Evolutionary conservation across 2,888 invertebrate genomes (phyloP).

Genomic region (Apantesis nais): DNA sequence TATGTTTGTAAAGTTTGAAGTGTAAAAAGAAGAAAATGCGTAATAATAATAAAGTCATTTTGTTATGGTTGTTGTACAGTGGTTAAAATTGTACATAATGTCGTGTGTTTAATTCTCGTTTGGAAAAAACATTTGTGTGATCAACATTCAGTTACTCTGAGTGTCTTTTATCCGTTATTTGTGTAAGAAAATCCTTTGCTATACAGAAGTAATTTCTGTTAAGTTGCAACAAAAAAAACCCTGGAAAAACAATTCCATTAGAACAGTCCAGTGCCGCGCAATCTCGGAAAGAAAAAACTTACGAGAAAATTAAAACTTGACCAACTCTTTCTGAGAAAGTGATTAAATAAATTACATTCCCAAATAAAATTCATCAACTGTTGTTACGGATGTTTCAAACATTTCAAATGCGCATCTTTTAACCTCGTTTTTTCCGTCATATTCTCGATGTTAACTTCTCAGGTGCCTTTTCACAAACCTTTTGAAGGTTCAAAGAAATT

Average conservation of each 20-base stretch:
- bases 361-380: neutral
- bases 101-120: neutral
- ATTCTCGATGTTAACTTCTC: conserved; percentile 4
- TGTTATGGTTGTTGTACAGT: neutral
- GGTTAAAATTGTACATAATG: too few species aligned
- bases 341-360: neutral
- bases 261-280: neutral
- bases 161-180: neutral
- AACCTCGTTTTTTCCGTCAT: neutral
- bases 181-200: neutral
- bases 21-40: too few species aligned
- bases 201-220: neutral
- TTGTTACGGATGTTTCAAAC: neutral
- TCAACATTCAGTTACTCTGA: too few species aligned
- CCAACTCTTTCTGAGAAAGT: neutral
- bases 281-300: neutral
- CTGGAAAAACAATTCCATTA: neutral
- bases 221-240: neutral
- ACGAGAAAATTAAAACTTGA: neutral
- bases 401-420: neutral
- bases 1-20: too few species aligned
- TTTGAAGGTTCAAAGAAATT: conserved; percentile 36
- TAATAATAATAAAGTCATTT: neutral
- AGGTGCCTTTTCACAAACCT: conserved; percentile 9
- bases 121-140: neutral